Percentiles rank a stretch among this genome's conserved stretches.
Conservation (phyloP, 2,113 vertebrate genomes). For the Lasiurus cinereus region DNA sequence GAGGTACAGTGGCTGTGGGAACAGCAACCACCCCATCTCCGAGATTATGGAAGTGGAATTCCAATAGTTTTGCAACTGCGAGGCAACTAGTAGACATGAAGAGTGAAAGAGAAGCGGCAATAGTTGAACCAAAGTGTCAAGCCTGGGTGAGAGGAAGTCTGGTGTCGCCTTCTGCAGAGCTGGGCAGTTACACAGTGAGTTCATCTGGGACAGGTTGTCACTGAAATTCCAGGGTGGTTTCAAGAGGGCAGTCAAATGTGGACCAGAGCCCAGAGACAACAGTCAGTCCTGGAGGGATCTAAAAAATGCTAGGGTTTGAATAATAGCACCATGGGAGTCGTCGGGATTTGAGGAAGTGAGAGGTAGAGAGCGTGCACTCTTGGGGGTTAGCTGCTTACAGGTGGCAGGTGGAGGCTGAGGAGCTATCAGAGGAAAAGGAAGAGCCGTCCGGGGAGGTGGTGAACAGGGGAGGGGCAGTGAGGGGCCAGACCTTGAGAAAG, state of each 20-base stretch:
- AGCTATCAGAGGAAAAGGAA: not conserved
- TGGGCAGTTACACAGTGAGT: not conserved
- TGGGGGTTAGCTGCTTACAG: not conserved
- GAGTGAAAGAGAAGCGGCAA: not conserved
- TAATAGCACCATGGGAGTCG: not conserved
- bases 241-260: not conserved
- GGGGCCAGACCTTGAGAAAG: not conserved
- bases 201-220: not conserved
- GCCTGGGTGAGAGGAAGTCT: not conserved
- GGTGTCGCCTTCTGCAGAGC: not conserved
- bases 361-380: not conserved
- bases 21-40: not conserved
- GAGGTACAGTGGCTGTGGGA: too few relatives aligned
- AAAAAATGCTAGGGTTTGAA: not conserved
- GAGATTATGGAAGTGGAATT: not conserved
- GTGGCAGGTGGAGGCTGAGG: not conserved
- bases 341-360: not conserved
- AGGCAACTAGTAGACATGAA: not conserved
- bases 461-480: not conserved
- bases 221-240: not conserved
- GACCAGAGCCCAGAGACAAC: slow-evolving; percentile 15
- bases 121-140: not conserved
- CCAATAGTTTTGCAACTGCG: not conserved
- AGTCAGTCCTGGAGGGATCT: not conserved
- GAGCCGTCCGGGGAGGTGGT: not conserved